Evolutionary conservation across 2,113 vertebrate species (phyloP).

Genomic region (Delphinapterus leucas): DNA sequence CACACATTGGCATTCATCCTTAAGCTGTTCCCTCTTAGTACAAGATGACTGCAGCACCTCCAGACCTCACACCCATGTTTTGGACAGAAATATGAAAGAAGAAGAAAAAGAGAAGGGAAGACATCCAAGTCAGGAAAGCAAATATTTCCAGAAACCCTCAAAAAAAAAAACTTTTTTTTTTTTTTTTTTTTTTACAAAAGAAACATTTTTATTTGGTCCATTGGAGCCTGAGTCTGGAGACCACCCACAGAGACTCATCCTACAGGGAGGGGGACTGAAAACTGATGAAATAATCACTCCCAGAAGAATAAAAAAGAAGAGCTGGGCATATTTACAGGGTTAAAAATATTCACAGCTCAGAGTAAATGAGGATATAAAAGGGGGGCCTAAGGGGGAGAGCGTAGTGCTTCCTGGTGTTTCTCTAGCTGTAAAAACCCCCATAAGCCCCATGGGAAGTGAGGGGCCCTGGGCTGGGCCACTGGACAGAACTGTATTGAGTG

Average conservation of each 20-base stretch:
- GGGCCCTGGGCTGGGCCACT: slow-evolving; percentile 24
- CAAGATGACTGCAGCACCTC: not conserved
- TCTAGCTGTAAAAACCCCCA: not conserved
- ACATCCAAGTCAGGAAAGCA: not conserved
- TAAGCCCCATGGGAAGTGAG: not conserved
- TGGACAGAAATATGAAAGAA: not conserved
- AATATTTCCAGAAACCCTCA: not conserved
- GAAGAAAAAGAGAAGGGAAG: not conserved
- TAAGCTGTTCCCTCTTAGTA: not conserved
- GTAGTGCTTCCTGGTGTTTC: not conserved
- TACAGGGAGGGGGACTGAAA: slow-evolving; percentile 82
- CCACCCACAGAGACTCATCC: slow-evolving; percentile 86
- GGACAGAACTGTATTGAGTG: too few relatives aligned
- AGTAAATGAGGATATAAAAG: slow-evolving; percentile 49
- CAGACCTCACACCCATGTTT: not conserved
- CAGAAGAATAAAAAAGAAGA: slow-evolving; percentile 73
- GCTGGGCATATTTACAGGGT: slow-evolving; percentile 86
- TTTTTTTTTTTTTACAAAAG: slow-evolving; percentile 21
- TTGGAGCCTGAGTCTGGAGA: slow-evolving; percentile 97
- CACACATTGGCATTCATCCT: not conserved
- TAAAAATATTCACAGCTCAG: slow-evolving; percentile 89
- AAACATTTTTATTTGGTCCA: slow-evolving; percentile 96
- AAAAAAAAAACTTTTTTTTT: not conserved
- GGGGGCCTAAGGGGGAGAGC: not conserved
- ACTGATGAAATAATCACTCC: slow-evolving; percentile 92